Conservation (phyloP, 1,140 invertebrate species). For the Apolygus lucorum region DNA sequence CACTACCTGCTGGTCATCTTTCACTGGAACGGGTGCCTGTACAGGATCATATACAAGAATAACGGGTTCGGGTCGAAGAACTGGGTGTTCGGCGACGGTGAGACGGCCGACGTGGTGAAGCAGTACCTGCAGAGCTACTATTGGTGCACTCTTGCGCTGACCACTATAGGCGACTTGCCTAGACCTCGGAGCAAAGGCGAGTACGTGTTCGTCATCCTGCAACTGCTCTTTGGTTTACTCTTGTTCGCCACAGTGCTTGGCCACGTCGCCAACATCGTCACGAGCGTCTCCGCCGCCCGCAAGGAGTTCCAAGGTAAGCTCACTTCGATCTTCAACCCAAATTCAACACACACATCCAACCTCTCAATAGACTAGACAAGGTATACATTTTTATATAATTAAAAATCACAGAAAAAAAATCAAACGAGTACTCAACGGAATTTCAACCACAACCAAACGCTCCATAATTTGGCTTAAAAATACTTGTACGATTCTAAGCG, state of each 20-base stretch:
- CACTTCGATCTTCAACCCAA: too few species aligned
- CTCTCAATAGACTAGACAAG: too few species aligned
- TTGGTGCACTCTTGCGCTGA: constrained; percentile 92
- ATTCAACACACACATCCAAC: too few species aligned
- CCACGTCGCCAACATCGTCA: constrained; percentile 92
- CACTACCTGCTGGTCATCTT: constrained; percentile 97
- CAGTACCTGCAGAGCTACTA: constrained; percentile 96
- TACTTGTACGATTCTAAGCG: too few species aligned
- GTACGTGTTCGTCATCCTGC: constrained; percentile 82
- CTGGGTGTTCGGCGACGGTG: constrained; percentile 78
- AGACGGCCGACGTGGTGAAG: constrained; percentile 78
- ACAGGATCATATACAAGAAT: constrained; percentile 91
- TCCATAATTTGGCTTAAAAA: too few species aligned
- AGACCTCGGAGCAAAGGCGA: constrained; percentile 79
- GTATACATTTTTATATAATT: too few species aligned
- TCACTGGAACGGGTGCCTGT: constrained; percentile 98
- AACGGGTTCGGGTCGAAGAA: constrained; percentile 85
- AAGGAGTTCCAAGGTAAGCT: constrained; percentile 93
- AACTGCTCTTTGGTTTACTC: constrained; percentile 81
- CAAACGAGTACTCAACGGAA: too few species aligned
- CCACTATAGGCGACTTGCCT: constrained; percentile 73
- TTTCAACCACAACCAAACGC: too few species aligned
- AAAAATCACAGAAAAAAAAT: too few species aligned
- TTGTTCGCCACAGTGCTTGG: constrained; percentile 87
- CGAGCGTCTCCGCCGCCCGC: constrained; percentile 83